These are phyloP conservation scores for Ascidia mentula DNA, from an alignment of 23 tunicate species.

Conservation along the genomic window DNA sequence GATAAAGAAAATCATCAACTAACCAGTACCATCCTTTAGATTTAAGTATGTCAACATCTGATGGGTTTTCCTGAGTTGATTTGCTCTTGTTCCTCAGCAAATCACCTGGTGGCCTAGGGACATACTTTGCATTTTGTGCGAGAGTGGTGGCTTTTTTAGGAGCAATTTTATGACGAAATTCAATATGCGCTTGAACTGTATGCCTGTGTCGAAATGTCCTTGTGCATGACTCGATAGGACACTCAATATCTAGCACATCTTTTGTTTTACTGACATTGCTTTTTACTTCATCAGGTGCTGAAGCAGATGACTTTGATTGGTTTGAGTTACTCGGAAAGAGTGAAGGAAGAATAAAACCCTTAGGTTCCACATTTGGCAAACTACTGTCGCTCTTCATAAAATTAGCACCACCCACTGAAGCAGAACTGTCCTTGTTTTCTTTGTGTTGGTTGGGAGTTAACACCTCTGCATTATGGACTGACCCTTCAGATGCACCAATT, in stretches of 20 bases:
- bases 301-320: background rate
- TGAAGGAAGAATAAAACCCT: background rate
- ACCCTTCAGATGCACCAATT: background rate
- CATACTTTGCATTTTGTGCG: conserved; percentile 26
- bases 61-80: background rate
- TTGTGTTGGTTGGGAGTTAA: background rate
- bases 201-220: conserved; percentile 51
- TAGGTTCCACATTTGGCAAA: background rate
- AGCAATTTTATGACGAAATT: conserved; percentile 47
- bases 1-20: conserved; percentile 51
- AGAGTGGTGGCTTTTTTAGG: conserved; percentile 46
- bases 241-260: conserved; percentile 13
- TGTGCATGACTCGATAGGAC: conserved; percentile 43
- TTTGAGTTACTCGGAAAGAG: background rate
- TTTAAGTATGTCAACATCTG: conserved; percentile 7
- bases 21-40: conserved; percentile 60
- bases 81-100: background rate
- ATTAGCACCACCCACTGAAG: too few relatives aligned
- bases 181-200: conserved; percentile 62
- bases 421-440: background rate
- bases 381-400: background rate
- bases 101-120: conserved; percentile 9
- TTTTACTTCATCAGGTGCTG: too few relatives aligned
- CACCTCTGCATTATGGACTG: background rate
- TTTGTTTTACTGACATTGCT: too few relatives aligned